Base-by-base conservation (phyloP, 2,888 invertebrate genomes). In the Arge pagana region DNA sequence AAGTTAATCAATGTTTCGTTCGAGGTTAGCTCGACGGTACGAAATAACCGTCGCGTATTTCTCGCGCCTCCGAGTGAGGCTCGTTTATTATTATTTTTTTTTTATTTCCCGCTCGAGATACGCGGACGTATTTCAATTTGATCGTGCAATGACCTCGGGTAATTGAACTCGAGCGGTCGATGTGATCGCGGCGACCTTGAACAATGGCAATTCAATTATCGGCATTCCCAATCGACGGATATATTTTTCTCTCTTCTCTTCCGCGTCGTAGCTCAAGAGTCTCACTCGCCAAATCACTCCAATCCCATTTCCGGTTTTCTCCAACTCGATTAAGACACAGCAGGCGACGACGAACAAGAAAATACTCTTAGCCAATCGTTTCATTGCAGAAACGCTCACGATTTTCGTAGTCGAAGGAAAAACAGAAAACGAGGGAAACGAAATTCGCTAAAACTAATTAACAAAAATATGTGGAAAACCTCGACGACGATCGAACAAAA, bases 311-410 rank as follows among this genome's bases (percentile, higher is more conserved):
- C 23, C 11, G 13, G n/a, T 23, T 26, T 11, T 16, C 48, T 45
- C 31, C 15, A 31, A 30, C 43, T 23, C 50, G 50, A 51, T 51
- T 51, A 51, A 51, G 43, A 43, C 50, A 15, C 50, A 51, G 50
- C 50, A 43, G 50, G 50, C 10, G 11, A 1, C 15, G 6, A 11
- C 19, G 36, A 10, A 51, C 50, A 51, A 51, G 50, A 51, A 51
- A 51, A 51, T 24, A 51, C 50, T 51, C 50, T 51, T 43, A 51
- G 43, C 43, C 35, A 18, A 43, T 43, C n/a, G n/a, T n/a, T n/a
- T n/a, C n/a, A n/a, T n/a, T n/a, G n/a, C n/a, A n/a, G n/a, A n/a
- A n/a, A n/a, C n/a, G n/a, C n/a, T n/a, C n/a, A n/a, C n/a, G n/a
- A n/a, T n/a, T n/a, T n/a, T n/a, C n/a, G n/a, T n/a, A n/a, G n/a